Percentiles rank a stretch among this genome's conserved stretches.
These are phyloP conservation scores for Sinosuthora webbiana DNA, from an alignment of 2,113 vertebrate genomes.

Conservation along the genomic window DNA sequence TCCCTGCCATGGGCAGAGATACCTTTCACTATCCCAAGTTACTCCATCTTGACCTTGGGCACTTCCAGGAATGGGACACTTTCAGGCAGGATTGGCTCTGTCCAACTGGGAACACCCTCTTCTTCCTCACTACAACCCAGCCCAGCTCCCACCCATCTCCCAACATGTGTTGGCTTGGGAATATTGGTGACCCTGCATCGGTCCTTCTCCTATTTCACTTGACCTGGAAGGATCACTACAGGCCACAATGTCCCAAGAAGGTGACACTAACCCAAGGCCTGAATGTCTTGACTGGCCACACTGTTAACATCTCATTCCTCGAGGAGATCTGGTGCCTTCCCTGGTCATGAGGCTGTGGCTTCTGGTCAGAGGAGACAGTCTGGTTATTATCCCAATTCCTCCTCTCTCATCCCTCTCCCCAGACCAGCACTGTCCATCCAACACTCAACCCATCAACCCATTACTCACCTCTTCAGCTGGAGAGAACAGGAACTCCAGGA, in stretches of 20 bases:
- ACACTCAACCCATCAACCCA: too few species aligned
- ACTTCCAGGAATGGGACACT: background rate
- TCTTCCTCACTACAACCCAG: background rate
- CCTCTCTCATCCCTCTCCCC: background rate
- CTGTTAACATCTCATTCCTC: background rate
- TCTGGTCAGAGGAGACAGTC: background rate
- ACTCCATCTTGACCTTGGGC: background rate
- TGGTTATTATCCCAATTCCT: background rate
- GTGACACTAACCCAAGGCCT: background rate
- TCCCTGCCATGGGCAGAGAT: background rate
- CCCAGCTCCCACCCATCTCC: background rate
- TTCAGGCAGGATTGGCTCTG: background rate
- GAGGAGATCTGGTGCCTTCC: background rate
- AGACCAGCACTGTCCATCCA: accelerated
- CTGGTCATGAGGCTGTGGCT: background rate
- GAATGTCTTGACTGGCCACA: accelerated
- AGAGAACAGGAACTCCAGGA: background rate
- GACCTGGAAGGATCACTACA: background rate
- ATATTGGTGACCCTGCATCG: accelerated
- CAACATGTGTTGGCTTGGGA: accelerated
- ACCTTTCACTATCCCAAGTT: accelerated
- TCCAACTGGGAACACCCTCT: background rate
- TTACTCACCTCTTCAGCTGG: background rate
- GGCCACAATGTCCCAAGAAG: accelerated
- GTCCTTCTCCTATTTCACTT: background rate